Evolutionary conservation across 2,113 vertebrate species (phyloP).

Genomic region (Hemichromis elongatus): DNA sequence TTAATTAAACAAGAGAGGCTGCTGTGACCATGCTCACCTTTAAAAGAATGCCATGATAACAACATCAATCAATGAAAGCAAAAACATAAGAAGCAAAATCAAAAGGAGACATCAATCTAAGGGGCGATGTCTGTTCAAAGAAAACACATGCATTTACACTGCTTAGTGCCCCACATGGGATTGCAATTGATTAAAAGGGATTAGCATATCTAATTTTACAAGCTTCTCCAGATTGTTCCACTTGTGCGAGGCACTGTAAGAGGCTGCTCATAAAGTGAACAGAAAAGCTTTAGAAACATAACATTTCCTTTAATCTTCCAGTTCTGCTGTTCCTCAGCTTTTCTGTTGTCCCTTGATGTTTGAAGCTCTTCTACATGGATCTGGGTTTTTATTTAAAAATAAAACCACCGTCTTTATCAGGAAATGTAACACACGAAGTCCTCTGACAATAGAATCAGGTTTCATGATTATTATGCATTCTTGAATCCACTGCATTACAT

Average conservation of each 20-base stretch:
- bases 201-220: not conserved
- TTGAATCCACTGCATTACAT: not conserved
- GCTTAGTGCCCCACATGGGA: not conserved
- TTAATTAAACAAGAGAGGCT: not conserved
- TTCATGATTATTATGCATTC: not conserved
- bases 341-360: not conserved
- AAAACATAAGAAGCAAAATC: not conserved
- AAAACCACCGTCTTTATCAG: not conserved
- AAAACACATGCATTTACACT: not conserved
- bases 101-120: not conserved
- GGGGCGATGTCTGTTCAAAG: not conserved
- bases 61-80: not conserved
- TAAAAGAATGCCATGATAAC: not conserved
- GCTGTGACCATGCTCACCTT: not conserved
- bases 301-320: not conserved
- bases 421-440: not conserved
- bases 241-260: not conserved
- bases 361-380: not conserved
- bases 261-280: not conserved
- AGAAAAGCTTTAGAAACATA: not conserved
- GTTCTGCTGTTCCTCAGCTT: not conserved
- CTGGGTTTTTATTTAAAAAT: no score
- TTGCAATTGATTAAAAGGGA: not conserved
- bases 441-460: not conserved
- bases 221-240: not conserved